Percentiles rank a stretch among this genome's conserved stretches.
Evolutionary conservation across 2,797 vertebrate genomes (phyloP).

Genomic region (Nyctalus aviator): DNA sequence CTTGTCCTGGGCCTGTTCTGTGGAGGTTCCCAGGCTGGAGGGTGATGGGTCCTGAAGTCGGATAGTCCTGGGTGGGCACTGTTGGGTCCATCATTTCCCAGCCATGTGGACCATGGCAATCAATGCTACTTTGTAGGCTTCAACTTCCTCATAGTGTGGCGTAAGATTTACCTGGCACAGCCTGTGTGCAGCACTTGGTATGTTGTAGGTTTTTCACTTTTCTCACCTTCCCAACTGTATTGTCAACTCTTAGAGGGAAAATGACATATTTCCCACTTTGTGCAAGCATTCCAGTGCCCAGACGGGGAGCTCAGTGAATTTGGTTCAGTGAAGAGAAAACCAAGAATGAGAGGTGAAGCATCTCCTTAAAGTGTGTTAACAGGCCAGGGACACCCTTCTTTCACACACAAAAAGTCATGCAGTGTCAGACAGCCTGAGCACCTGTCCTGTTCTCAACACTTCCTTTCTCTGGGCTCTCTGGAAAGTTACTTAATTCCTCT

Average conservation of each 20-base stretch:
- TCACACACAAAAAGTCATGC: background rate
- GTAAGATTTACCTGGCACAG: background rate
- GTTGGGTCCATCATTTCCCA: background rate
- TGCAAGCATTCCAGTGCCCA: background rate
- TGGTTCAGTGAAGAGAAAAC: background rate
- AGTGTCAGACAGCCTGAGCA: no score
- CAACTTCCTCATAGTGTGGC: background rate
- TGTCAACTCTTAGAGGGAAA: background rate
- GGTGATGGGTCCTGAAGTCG: background rate
- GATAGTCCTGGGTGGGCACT: background rate
- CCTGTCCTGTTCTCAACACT: background rate
- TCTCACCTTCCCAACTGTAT: background rate
- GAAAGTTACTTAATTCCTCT: background rate
- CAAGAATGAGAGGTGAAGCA: background rate
- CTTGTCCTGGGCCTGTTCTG: background rate
- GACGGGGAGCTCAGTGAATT: background rate
- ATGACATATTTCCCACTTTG: background rate
- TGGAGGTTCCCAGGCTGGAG: background rate
- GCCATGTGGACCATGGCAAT: background rate
- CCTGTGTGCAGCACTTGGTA: background rate
- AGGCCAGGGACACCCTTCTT: background rate
- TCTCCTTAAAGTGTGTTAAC: background rate
- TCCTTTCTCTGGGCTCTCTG: background rate
- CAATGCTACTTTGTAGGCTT: background rate
- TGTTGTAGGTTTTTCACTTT: background rate